Evolutionary conservation across 2,797 vertebrate genomes (phyloP).

Genomic region (Cyprinodon diabolis): DNA sequence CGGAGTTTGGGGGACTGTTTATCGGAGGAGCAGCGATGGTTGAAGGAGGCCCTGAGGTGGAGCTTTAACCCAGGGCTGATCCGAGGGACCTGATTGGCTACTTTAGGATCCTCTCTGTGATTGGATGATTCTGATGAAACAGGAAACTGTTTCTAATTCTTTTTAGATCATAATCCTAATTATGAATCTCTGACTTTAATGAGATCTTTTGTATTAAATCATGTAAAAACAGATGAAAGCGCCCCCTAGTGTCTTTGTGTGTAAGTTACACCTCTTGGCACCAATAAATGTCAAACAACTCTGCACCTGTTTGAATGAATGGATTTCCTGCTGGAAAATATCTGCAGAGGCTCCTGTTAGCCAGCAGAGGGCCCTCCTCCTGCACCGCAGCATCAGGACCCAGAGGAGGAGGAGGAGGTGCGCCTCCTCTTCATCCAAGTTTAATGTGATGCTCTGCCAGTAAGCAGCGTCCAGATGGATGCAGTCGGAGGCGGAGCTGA

Average conservation of each 20-base stretch:
- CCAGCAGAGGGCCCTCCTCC: slow-evolving; percentile 33
- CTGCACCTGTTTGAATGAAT: neutral
- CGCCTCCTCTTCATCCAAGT: neutral
- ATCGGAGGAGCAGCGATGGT: slow-evolving; percentile 55
- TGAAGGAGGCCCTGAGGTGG: neutral
- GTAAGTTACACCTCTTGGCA: neutral
- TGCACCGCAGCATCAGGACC: neutral
- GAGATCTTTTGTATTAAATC: neutral
- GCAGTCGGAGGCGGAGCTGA: neutral
- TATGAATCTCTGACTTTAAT: neutral
- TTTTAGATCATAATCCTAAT: too few relatives aligned
- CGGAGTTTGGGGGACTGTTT: slow-evolving; percentile 84
- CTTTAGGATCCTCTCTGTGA: too few relatives aligned
- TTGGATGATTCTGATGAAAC: neutral
- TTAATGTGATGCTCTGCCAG: neutral
- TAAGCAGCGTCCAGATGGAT: neutral
- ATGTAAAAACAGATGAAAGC: neutral
- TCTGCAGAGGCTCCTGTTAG: neutral
- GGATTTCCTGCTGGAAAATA: neutral
- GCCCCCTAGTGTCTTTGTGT: neutral
- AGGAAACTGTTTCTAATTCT: neutral
- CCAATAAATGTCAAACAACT: neutral
- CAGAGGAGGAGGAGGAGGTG: neutral
- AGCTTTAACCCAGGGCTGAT: neutral
- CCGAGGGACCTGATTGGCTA: neutral